Evolutionary conservation across 1,140 invertebrate genomes (phyloP), one percentile per base, ranked within the genome.

Genomic region (Aethina tumida): DNA sequence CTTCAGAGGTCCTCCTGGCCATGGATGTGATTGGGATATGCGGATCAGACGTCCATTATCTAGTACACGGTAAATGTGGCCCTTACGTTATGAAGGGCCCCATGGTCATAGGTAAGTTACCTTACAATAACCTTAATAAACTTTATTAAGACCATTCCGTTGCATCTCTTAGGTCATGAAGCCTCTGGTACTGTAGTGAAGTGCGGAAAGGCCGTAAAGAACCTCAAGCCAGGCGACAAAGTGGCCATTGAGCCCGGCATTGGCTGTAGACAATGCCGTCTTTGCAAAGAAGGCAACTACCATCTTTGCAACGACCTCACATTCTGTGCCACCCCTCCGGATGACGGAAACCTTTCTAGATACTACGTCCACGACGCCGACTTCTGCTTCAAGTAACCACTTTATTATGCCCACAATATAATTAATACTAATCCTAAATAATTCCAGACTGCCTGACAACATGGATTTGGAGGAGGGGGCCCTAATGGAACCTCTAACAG

Each of bases 11-110:
- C 1, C 72, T 93, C 6, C 47, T 97, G 5, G 69, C 76, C 38
- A 93, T 97, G 78, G 75, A 80, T 43, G 78, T 79, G 47, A 88
- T 96, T 25, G 92, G 92, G 22, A 96, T 97, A 47, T 97, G 94
- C 63, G 93, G 93, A 0, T 95, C 91, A 1, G 92, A 96, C 65
- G 85, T 96, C 2, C 87, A 93, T 61, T 96, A 93, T 65, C 79
- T 87, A 62, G 72, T 76, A 3, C 55, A 79, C 41, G 92, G 92
- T n/a, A 57, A 71, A 10, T 93, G 92, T 56, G 88, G 82, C 0
- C 70, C 80, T 50, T 94, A 89, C 56, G 65, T 91, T 6, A 68
- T 93, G 0, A 71, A 76, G 27, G 64, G 75, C 42, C 87, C 88
- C 5, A 92, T 94, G 85, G 73, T 93, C 19, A 79, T 93, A 50